phyloP scores from a whole-genome alignment of 2,888 invertebrate genomes.

The Orthonevra nobilis region DNA sequence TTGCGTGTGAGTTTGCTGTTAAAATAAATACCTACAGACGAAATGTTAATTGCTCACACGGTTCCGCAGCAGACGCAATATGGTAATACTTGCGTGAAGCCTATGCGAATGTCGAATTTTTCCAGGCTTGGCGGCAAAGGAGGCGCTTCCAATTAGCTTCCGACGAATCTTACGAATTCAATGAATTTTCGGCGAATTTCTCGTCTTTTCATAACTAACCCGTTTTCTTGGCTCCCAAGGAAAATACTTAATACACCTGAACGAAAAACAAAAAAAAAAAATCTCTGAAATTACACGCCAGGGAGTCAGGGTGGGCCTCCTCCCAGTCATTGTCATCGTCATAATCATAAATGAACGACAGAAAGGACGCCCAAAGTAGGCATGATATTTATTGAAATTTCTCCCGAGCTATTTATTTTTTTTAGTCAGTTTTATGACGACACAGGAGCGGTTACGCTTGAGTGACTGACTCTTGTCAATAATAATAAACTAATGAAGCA shows the following conservation, averaged over 20 bases:
- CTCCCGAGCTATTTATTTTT: slow-evolving; percentile 50
- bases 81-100: slow-evolving; percentile 34
- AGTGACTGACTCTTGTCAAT: slow-evolving; percentile 29
- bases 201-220: slow-evolving; percentile 17
- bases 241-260: slow-evolving; percentile 61
- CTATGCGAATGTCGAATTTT: slow-evolving; percentile 30
- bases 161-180: slow-evolving; percentile 21
- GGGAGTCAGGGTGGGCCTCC: slow-evolving; percentile 6
- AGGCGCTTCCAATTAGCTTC: slow-evolving; percentile 36
- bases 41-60: slow-evolving; percentile 49
- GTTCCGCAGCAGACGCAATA: slow-evolving; percentile 42
- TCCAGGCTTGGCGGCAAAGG: neutral
- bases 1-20: slow-evolving; percentile 56
- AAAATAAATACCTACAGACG: slow-evolving; percentile 41
- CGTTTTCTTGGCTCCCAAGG: slow-evolving; percentile 32
- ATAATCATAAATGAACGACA: slow-evolving; percentile 10
- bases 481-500: slow-evolving; percentile 50
- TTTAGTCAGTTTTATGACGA: slow-evolving; percentile 40
- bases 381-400: slow-evolving; percentile 50
- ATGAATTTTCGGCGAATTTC: neutral
- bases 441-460: slow-evolving; percentile 6
- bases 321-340: too few relatives aligned
- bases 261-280: too few relatives aligned
- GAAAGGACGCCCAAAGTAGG: slow-evolving; percentile 1
- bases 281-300: slow-evolving; percentile 13